Base-by-base conservation (phyloP, 1,140 invertebrate genomes). In the Atopsyche davidsoni region DNA sequence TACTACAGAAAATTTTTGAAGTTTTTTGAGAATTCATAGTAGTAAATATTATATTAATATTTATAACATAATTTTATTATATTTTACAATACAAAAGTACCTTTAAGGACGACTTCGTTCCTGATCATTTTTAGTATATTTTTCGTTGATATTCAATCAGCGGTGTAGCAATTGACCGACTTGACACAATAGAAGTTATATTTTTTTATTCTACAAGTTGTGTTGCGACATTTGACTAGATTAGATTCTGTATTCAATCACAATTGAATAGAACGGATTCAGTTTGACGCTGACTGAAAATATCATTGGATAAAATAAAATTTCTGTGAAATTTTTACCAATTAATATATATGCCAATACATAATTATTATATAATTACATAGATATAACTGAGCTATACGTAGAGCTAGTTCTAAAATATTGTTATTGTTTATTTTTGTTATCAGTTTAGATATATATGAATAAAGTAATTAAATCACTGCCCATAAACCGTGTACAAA, bases 321-420 rank as follows among this genome's bases (percentile, higher is more conserved):
- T 51, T 51, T 51, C 48, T 51, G 48, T 51, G 48, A 51, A 51
- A 51, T 51, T 51, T 51, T 44, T 51, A 44, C 32, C 41, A 44
- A 28, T 36, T 40, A 41, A 35, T 44, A 28, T n/a, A 28, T 28
- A 7, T 28, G n/a, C n/a, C n/a, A 28, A 28, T 24, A 16, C 25
- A 44, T 14, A 31, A 28, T 18, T 51, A 34, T 48, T 48, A 48
- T 48, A 28, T 28, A 28, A 7, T 28, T 34, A n/a, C n/a, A n/a
- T 40, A 28, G 46, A 48, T 40, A 44, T 44, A 25, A 19, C 31
- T 14, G n/a, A 35, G 24, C n/a, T 40, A 45, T 25, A 31, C 39
- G 24, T 6, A n/a, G 14, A 14, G 36, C 18, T 14, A 31, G 41
- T 28, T 48, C 46, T 31, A 22, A 34, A 48, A 31, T 48, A 48